Evolutionary conservation across 2,888 invertebrate species (phyloP), one percentile per base, ranked within the genome.

Genomic region (Endomychus coccineus): DNA sequence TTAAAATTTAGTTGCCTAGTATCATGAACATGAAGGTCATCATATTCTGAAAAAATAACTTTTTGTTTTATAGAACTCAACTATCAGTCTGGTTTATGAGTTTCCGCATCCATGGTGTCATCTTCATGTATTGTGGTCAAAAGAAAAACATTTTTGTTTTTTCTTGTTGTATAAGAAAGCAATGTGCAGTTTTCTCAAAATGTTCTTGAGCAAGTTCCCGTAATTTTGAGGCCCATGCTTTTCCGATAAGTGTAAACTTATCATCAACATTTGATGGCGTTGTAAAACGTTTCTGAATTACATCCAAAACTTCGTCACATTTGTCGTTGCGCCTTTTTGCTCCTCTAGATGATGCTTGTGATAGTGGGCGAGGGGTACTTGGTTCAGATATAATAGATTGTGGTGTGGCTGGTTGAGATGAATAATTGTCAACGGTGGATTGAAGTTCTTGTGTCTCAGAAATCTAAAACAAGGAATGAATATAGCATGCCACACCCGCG

Each of bases 191-290:
- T n/a, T 29, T 39, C 19, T 39, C 11, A 23, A 24, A n/a, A n/a
- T n/a, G n/a, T n/a, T n/a, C n/a, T n/a, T n/a, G n/a, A n/a, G 36
- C 22, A 31, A 40, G 37, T 16, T 39, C 37, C 24, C 37, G 10
- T 30, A 40, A 40, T 24, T 40, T 40, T 32, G 36, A 32, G 14
- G 40, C 31, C 40, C 36, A 36, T 25, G 27, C 32, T 32, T 37
- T 38, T 37, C 37, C 40, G 13, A 40, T 40, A 28, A 27, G 9
- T 14, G 24, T 27, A 32, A 40, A 40, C 27, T 40, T 34, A 28
- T 40, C 33, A 9, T 22, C 38, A 25, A 33, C 23, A 23, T 10
- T 25, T 39, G 33, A 11, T 15, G 36, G 11, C 10, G 17, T 23
- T 40, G 25, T 6, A 7, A 25, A 25, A 6, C 27, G 27, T 39